Evolutionary conservation across 2,113 vertebrate species (phyloP).

Genomic region (Panurus biarmicus): DNA sequence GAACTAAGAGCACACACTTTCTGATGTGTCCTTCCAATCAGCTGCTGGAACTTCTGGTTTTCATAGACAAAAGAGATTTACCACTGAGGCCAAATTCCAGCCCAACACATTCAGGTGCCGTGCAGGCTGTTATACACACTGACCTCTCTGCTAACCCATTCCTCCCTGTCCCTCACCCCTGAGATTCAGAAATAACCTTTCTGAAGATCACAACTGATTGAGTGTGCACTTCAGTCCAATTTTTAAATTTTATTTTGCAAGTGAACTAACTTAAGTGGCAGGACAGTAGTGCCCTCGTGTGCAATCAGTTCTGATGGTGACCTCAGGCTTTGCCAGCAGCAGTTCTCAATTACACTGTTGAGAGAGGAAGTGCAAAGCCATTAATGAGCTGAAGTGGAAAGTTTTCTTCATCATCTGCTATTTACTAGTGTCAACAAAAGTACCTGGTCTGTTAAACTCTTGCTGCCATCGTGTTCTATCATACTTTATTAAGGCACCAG

Average conservation of each 20-base stretch:
- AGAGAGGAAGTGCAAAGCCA: neutral
- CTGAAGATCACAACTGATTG: neutral
- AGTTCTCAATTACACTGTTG: neutral
- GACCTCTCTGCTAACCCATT: neutral
- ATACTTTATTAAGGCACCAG: neutral
- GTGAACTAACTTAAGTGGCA: neutral
- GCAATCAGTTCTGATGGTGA: neutral
- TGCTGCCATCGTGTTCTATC: neutral
- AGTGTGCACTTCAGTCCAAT: neutral
- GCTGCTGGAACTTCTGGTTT: neutral
- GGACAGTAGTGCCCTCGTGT: accelerated
- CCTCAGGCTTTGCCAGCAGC: neutral
- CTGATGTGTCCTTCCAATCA: neutral
- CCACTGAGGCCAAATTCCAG: neutral
- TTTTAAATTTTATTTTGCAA: neutral
- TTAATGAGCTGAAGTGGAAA: neutral
- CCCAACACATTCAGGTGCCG: neutral
- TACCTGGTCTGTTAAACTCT: neutral
- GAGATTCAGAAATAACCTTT: neutral
- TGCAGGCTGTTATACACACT: neutral
- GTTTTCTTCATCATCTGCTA: neutral
- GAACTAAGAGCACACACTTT: neutral
- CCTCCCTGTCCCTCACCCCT: neutral
- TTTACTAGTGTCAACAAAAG: neutral
- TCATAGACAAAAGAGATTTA: neutral